Conservation (phyloP, 2,888 invertebrate genomes). For the Scaptomyza parva region DNA sequence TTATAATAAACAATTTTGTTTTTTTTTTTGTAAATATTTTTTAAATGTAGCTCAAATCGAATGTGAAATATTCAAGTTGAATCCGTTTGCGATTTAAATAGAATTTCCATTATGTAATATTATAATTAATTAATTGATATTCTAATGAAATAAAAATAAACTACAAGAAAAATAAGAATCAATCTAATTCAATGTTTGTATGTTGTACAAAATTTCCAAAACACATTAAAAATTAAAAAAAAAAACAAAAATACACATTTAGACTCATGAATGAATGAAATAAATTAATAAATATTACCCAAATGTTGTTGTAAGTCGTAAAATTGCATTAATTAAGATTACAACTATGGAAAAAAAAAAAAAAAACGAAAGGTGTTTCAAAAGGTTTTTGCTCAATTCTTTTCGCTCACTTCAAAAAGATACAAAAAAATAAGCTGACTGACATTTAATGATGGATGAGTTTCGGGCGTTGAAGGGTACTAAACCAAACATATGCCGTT, state of each 20-base stretch:
- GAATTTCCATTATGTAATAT: conserved; percentile 57
- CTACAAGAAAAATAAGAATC: conserved; percentile 38
- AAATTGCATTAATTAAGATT: conserved; percentile 50
- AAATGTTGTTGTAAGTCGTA: conserved; percentile 44
- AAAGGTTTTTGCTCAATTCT: conserved; percentile 23
- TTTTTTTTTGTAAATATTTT: conserved; percentile 67
- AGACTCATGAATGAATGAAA: conserved; percentile 55
- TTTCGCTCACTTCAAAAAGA: background rate
- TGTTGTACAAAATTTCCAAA: conserved; percentile 64
- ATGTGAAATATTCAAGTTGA: conserved; percentile 54
- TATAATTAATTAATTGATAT: conserved; percentile 41
- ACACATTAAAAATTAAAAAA: conserved; percentile 40
- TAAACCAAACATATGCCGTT: conserved; percentile 42
- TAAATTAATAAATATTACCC: conserved; percentile 65
- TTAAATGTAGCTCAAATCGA: conserved; percentile 48
- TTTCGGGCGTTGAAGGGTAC: conserved; percentile 53
- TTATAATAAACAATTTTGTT: conserved; percentile 16
- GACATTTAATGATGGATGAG: conserved; percentile 80
- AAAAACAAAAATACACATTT: conserved; percentile 10
- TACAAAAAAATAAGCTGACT: conserved; percentile 46
- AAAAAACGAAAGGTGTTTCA: background rate
- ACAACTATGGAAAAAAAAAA: conserved; percentile 13
- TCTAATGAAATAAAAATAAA: conserved; percentile 52
- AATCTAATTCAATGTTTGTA: conserved; percentile 70
- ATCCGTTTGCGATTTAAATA: conserved; percentile 67